phyloP scores from a whole-genome alignment of 2,113 vertebrate species.

The Benthochromis sp. region DNA sequence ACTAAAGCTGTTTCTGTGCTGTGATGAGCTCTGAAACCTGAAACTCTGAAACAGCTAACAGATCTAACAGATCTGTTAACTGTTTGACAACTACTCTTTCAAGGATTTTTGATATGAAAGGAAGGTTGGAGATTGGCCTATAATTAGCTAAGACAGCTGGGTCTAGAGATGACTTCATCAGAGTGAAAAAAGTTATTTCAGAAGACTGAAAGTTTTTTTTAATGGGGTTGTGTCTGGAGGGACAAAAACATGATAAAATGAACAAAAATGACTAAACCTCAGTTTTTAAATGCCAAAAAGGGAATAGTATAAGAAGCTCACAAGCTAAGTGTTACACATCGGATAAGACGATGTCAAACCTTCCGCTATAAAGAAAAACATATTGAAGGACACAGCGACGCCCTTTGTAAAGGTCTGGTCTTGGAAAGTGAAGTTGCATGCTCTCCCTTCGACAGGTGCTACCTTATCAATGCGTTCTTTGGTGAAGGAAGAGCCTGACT shows the following conservation, averaged over 20 bases:
- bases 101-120: background rate
- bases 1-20: background rate
- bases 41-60: background rate
- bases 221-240: background rate
- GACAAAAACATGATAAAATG: background rate
- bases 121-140: background rate
- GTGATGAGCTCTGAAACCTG: background rate
- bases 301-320: background rate
- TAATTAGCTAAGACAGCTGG: background rate
- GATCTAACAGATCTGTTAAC: background rate
- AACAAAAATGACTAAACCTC: background rate
- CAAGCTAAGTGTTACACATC: background rate
- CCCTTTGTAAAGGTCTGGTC: background rate
- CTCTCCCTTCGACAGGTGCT: constrained; percentile 52
- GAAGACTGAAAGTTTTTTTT: background rate
- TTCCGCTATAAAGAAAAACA: background rate
- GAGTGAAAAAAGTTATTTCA: background rate
- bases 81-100: background rate
- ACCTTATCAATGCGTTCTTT: constrained; percentile 75
- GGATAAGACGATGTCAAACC: background rate
- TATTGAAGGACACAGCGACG: background rate
- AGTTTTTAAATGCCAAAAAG: background rate
- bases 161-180: background rate
- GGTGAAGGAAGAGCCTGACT: constrained; percentile 78
- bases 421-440: background rate